phyloP scores from a whole-genome alignment of 2,113 vertebrate species.

The Colinus virginianus region DNA sequence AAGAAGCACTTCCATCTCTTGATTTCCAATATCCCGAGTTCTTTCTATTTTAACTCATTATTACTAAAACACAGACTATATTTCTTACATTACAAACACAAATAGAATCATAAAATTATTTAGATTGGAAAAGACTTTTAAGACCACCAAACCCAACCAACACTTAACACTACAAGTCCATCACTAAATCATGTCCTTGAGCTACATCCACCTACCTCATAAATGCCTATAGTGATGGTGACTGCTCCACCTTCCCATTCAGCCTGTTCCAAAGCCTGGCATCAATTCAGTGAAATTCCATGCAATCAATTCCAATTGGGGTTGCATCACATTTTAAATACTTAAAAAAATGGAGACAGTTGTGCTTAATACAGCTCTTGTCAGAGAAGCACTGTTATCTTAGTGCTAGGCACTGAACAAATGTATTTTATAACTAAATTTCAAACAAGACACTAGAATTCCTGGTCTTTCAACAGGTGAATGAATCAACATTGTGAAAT shows the following conservation, averaged over 20 bases:
- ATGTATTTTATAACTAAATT: background rate
- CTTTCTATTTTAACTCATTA: background rate
- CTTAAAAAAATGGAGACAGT: background rate
- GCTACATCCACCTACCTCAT: background rate
- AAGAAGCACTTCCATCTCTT: background rate
- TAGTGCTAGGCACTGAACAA: background rate
- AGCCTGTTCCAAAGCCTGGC: background rate
- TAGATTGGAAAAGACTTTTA: background rate
- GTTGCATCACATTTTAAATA: background rate
- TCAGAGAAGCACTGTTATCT: background rate
- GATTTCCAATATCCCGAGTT: background rate
- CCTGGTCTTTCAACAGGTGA: background rate
- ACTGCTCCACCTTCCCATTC: background rate
- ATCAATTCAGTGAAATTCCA: background rate
- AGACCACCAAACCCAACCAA: background rate
- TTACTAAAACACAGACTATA: background rate
- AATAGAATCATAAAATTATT: background rate
- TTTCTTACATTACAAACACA: background rate
- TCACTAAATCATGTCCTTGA: background rate
- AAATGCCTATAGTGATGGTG: background rate
- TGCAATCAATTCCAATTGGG: background rate
- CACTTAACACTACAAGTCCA: background rate
- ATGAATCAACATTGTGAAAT: background rate
- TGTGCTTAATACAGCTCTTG: background rate
- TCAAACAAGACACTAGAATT: background rate